phyloP scores from a whole-genome alignment of 2,888 invertebrate species.

The Eledona agricola region DNA sequence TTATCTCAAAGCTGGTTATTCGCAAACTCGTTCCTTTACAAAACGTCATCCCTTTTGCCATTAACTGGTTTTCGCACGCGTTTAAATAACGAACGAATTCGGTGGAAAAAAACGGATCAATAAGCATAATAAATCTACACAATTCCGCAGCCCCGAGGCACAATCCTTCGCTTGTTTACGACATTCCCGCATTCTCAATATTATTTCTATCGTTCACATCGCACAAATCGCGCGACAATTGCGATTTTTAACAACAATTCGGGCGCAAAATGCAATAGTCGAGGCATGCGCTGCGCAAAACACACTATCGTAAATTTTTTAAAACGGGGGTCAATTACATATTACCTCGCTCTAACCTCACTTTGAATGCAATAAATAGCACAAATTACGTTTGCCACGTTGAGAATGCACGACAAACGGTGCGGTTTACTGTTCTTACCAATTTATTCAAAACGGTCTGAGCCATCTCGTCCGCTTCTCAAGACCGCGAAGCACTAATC shows the following conservation, averaged over 20 bases:
- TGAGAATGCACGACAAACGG: too few relatives aligned
- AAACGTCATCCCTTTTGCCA: slow-evolving; percentile 11
- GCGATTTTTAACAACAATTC: too few relatives aligned
- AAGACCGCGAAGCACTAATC: neutral
- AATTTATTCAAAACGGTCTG: slow-evolving; percentile 4
- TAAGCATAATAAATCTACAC: slow-evolving; percentile 29
- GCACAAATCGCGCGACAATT: too few relatives aligned
- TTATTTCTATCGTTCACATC: too few relatives aligned
- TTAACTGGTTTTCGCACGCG: slow-evolving; percentile 31
- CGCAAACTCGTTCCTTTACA: slow-evolving; percentile 33
- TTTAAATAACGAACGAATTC: slow-evolving; percentile 31
- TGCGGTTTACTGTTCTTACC: slow-evolving; percentile 9
- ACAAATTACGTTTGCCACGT: slow-evolving; percentile 9
- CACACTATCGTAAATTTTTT: slow-evolving; percentile 1
- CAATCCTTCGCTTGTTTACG: too few relatives aligned
- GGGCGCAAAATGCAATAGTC: too few relatives aligned
- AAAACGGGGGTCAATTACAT: slow-evolving; percentile 7
- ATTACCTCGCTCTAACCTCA: slow-evolving; percentile 11
- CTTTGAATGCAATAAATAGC: too few relatives aligned
- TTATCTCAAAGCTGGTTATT: slow-evolving; percentile 22
- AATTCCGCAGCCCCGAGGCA: slow-evolving; percentile 7
- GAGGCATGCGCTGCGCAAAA: neutral
- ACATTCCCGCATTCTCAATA: too few relatives aligned
- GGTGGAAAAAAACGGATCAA: slow-evolving; percentile 5
- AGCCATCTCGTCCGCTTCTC: slow-evolving; percentile 6